Conservation (phyloP, 2,888 invertebrate species). For the Sarcophaga subvicina region DNA sequence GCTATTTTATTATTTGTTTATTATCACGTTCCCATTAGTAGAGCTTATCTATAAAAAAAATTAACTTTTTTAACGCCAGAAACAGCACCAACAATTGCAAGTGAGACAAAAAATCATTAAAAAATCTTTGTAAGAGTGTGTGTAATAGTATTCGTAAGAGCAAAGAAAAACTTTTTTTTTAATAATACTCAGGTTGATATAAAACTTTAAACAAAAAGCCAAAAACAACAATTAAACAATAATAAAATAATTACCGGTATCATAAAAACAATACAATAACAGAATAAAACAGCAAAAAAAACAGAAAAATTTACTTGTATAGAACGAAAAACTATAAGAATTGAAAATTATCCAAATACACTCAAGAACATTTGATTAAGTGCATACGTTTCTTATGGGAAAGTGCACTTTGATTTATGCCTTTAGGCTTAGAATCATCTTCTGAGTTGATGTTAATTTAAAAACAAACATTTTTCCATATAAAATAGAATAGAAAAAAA, state of each 20-base stretch:
- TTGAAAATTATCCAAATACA: conserved; percentile 29
- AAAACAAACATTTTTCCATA: too few relatives aligned
- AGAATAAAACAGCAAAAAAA: not conserved
- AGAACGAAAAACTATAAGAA: conserved; percentile 41
- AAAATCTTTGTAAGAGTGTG: not conserved
- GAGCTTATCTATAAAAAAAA: conserved; percentile 60
- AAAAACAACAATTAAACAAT: conserved; percentile 47
- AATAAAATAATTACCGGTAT: conserved; percentile 67
- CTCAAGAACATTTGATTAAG: not conserved
- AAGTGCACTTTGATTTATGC: too few relatives aligned
- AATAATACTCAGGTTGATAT: conserved; percentile 10
- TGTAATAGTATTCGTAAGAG: not conserved
- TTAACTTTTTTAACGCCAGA: conserved; percentile 10
- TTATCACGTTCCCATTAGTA: conserved; percentile 48
- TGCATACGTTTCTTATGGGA: not conserved
- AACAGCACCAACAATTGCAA: conserved; percentile 15
- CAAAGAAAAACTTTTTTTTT: not conserved
- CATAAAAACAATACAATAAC: conserved; percentile 7
- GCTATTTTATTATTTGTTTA: conserved; percentile 27
- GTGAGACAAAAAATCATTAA: not conserved
- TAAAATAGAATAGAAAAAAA: too few relatives aligned
- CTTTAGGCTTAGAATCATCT: too few relatives aligned
- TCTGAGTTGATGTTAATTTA: too few relatives aligned
- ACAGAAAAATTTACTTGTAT: conserved; percentile 6
- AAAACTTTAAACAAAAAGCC: conserved; percentile 27